A percentile compares a stretch with the other conserved stretches of the same genome.
phyloP scores from a whole-genome alignment of 1,140 invertebrate species.

The Drosophila ironensis region DNA sequence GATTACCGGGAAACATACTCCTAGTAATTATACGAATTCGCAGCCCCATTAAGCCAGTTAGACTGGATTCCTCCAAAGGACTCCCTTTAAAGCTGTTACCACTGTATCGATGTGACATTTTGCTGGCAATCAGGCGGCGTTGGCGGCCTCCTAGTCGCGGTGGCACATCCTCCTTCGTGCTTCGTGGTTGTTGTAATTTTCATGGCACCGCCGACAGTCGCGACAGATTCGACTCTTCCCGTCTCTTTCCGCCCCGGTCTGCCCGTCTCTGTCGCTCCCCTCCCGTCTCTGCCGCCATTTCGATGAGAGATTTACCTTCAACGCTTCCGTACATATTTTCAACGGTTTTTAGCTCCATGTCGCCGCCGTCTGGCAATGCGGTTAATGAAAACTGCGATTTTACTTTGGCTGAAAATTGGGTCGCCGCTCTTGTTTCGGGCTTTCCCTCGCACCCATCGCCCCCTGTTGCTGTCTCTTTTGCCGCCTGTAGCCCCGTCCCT shows the following conservation, averaged over 20 bases:
- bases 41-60: no score
- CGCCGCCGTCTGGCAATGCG: constrained; percentile 55
- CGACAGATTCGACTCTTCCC: constrained; percentile 36
- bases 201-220: constrained; percentile 48
- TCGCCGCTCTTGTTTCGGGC: constrained; percentile 51
- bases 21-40: no score
- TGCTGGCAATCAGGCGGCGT: constrained; percentile 41
- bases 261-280: no score
- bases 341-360: background rate
- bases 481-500: background rate
- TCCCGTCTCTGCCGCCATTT: no score
- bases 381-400: constrained; percentile 76
- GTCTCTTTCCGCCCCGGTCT: background rate
- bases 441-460: constrained; percentile 15
- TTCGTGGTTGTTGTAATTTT: constrained; percentile 30
- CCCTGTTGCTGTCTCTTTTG: constrained; percentile 4
- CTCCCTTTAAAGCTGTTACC: background rate
- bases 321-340: no score
- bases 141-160: constrained; percentile 18
- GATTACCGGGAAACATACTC: no score
- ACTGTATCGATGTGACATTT: constrained; percentile 40
- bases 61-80: background rate
- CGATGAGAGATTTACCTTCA: background rate
- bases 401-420: constrained; percentile 67
- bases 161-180: no score